Conservation (phyloP, 2,888 invertebrate species). For the Andrena flavipes region DNA sequence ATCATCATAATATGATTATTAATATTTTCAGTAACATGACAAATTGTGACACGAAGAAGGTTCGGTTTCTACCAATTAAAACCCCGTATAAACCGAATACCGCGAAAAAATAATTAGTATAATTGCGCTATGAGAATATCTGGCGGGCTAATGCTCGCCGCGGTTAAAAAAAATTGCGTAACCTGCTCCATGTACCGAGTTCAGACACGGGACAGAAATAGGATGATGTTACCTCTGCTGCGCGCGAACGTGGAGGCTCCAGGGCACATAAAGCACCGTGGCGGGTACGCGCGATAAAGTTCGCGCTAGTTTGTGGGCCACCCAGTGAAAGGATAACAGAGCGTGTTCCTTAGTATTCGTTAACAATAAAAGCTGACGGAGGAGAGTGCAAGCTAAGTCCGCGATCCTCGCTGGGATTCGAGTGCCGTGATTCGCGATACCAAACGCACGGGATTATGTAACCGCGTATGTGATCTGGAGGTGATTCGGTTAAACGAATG, state of each 20-base stretch:
- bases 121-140: neutral
- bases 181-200: conserved; percentile 1
- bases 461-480: conserved; percentile 36
- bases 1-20: too few relatives aligned
- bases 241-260: conserved; percentile 35
- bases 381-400: conserved; percentile 45
- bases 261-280: conserved; percentile 39
- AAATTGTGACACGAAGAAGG: too few relatives aligned
- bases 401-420: conserved; percentile 63
- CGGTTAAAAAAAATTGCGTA: conserved; percentile 34
- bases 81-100: too few relatives aligned
- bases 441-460: conserved; percentile 47
- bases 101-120: neutral
- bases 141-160: neutral
- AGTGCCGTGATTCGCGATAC: conserved; percentile 44
- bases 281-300: conserved; percentile 51
- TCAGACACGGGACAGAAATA: conserved; percentile 46
- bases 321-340: conserved; percentile 52
- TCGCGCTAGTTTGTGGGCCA: conserved; percentile 26
- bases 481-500: conserved; percentile 21
- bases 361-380: conserved; percentile 40
- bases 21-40: too few relatives aligned
- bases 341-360: neutral
- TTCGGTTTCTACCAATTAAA: too few relatives aligned
- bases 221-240: conserved; percentile 41